These are phyloP conservation scores for Portunus trituberculatus DNA, from an alignment of 1,140 invertebrate species.

Conservation along the genomic window DNA sequence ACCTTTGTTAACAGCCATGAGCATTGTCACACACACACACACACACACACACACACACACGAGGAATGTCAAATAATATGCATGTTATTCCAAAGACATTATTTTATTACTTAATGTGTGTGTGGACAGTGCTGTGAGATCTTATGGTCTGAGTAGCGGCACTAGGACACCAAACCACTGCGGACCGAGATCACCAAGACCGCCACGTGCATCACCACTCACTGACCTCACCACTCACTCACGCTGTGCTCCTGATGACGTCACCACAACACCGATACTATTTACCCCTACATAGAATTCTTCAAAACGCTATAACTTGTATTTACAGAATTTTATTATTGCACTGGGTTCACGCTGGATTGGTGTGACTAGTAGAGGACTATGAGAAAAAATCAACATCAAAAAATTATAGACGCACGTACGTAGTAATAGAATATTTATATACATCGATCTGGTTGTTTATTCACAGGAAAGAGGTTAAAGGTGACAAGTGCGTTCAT, in stretches of 20 bases:
- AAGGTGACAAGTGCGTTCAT: neutral
- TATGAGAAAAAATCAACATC: neutral
- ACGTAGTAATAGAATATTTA: neutral
- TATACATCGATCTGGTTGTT: neutral
- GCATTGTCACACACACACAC: neutral
- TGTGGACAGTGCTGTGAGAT: neutral
- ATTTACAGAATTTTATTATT: constrained; percentile 67
- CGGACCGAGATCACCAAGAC: neutral
- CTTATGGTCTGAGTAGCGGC: neutral
- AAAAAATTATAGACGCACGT: neutral
- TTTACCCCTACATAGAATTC: constrained; percentile 64
- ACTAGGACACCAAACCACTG: neutral
- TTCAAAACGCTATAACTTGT: constrained; percentile 61
- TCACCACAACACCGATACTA: constrained; percentile 43
- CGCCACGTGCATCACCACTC: neutral
- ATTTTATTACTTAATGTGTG: neutral
- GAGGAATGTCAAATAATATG: neutral
- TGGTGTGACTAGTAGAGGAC: neutral
- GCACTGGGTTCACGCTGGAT: constrained; percentile 47
- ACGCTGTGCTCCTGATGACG: constrained; percentile 26
- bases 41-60: neutral
- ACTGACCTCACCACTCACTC: neutral
- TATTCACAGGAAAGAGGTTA: neutral
- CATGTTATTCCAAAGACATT: constrained; percentile 5
- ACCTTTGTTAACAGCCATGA: too few relatives aligned